Conservation (phyloP, 2,113 vertebrate genomes). For the Lamprologus speciosus region DNA sequence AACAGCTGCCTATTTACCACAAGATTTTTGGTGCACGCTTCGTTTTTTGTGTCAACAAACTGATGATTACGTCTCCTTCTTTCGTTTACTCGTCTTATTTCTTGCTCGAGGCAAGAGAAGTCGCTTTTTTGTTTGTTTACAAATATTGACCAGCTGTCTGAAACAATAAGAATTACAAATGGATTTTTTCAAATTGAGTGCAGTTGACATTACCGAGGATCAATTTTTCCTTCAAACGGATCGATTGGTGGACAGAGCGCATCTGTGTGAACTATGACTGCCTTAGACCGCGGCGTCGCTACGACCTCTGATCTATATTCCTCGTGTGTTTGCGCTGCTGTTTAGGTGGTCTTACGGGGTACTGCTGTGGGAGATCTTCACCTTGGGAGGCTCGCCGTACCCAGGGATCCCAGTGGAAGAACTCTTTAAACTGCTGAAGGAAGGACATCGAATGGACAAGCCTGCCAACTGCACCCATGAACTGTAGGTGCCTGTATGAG, state of each 20-base stretch:
- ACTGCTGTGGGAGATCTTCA: conserved; percentile 98
- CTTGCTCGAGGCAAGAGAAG: not conserved
- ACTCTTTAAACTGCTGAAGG: conserved; percentile 96
- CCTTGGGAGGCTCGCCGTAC: conserved; percentile 92
- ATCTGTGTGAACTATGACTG: not conserved
- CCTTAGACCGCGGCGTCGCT: not conserved
- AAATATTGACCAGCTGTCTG: conserved; percentile 11
- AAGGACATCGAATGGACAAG: conserved; percentile 98
- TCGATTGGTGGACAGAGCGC: not conserved
- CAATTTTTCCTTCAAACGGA: not conserved
- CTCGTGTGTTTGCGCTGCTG: not conserved
- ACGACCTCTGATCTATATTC: conserved; percentile 15
- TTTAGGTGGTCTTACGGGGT: conserved; percentile 97
- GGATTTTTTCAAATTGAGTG: not conserved
- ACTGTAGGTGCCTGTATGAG: conserved; percentile 74
- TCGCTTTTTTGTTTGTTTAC: not conserved
- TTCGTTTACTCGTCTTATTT: not conserved
- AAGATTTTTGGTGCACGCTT: not conserved
- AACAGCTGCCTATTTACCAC: not conserved
- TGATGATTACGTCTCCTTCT: not conserved
- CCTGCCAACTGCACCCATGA: conserved; percentile 96
- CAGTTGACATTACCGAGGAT: not conserved
- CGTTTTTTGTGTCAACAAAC: not conserved
- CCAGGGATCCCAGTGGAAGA: conserved; percentile 96
- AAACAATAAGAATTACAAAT: not conserved